phyloP scores from a whole-genome alignment of 2,888 invertebrate genomes.

The Epiblema foenella region DNA sequence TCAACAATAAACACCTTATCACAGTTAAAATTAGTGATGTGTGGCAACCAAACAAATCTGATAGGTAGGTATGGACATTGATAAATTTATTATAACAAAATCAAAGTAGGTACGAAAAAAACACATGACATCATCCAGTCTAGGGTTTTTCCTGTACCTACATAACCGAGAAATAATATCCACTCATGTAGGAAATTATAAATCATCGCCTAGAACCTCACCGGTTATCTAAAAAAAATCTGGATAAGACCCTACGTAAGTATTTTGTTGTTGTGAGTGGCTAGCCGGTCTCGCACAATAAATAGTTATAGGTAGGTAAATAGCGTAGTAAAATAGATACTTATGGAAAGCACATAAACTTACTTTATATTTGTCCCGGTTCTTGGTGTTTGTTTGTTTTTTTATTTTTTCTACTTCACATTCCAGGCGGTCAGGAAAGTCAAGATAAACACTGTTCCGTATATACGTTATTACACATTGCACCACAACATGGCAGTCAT shows the following conservation, averaged over 20 bases:
- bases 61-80: too few relatives aligned
- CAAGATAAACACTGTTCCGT: too few relatives aligned
- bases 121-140: neutral
- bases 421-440: neutral
- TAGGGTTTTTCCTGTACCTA: too few relatives aligned
- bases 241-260: too few relatives aligned
- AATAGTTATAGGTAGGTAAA: neutral
- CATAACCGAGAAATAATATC: too few relatives aligned
- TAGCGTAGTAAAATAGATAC: neutral
- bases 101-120: neutral
- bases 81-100: too few relatives aligned
- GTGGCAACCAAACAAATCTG: neutral
- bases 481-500: too few relatives aligned
- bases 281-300: neutral
- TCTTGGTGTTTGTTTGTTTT: neutral
- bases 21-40: neutral
- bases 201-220: too few relatives aligned
- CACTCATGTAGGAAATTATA: too few relatives aligned
- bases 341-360: neutral
- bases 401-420: neutral
- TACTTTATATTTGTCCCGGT: constrained; percentile 1
- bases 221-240: too few relatives aligned
- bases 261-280: neutral
- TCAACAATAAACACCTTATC: neutral
- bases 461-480: too few relatives aligned